These are phyloP conservation scores for Tapirus terrestris DNA, from an alignment of 2,113 vertebrate species.

Conservation along the genomic window DNA sequence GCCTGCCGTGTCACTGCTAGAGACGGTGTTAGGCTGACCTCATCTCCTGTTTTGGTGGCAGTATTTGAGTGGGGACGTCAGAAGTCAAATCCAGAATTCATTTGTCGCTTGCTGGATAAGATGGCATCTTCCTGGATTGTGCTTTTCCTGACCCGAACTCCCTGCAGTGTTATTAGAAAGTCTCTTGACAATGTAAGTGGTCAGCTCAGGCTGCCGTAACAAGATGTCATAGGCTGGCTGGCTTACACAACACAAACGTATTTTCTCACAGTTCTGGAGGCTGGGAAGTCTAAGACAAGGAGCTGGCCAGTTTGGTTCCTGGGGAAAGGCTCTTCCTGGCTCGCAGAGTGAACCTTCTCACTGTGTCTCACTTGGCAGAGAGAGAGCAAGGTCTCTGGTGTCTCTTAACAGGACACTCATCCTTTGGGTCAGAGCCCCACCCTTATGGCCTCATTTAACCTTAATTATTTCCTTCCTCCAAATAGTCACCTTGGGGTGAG, in stretches of 20 bases:
- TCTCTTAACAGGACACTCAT: background rate
- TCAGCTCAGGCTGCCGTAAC: background rate
- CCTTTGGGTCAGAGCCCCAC: background rate
- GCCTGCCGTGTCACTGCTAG: background rate
- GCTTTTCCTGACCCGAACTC: background rate
- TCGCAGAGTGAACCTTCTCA: background rate
- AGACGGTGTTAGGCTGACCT: background rate
- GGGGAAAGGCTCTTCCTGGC: background rate
- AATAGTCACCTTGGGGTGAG: background rate
- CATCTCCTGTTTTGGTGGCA: background rate
- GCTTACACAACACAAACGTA: background rate
- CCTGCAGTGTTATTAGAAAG: background rate
- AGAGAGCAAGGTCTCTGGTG: background rate
- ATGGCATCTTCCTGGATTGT: background rate
- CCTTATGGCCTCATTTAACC: background rate
- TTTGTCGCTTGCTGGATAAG: background rate
- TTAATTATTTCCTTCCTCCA: background rate
- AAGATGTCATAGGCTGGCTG: background rate
- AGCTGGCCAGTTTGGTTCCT: background rate
- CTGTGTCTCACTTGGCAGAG: background rate
- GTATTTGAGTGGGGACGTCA: background rate
- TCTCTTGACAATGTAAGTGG: background rate
- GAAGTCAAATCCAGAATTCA: background rate
- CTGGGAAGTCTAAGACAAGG: background rate
- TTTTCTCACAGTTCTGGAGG: background rate